Evolutionary conservation across 2,888 invertebrate genomes (phyloP), one percentile per base, ranked within the genome.

Genomic region (Disparrhopalites patrizii): DNA sequence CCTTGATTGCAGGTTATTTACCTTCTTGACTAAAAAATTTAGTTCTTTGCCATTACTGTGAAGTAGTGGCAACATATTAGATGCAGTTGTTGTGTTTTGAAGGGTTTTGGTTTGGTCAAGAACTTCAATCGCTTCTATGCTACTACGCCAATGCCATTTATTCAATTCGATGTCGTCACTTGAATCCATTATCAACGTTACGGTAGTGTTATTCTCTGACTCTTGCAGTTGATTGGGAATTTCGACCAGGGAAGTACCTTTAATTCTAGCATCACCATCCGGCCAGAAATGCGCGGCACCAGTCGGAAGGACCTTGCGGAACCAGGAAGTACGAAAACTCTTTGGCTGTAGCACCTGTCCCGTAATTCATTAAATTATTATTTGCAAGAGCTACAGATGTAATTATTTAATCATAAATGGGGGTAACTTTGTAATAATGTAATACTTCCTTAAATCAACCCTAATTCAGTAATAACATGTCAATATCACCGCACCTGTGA

Each of bases 31-130:
- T 47, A 23, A 52, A 7, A 60, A 27, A 8, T 61, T 27, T 1
- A 66, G 10, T 36, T 67, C 67, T 5, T 10, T 4, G 8, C 50
- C 15, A 15, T 18, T 25, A 13, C 50, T 25, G 20, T 28, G 57
- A 20, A 13, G 28, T 13, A 67, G 10, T 5, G 57, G 67, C 18
- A 58, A 3, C 27, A 58, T 58, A 25, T 4, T 31, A 1, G 30
- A n/a, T n/a, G 51, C 62, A 62, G 52, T 40, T 40, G 3, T 8
- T 40, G 3, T 18, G 40, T 20, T 10, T 40, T 5, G 10, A 40
- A 3, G 4, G 40, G 10, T 10, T 3, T n/a, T n/a, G n/a, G n/a
- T n/a, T n/a, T n/a, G n/a, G n/a, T n/a, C n/a, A n/a, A n/a, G 23
- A 20, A 25, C 47, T 15, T 8, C 3, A 3, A 4, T 20, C 3